These are phyloP conservation scores for Umimayanthus kanabou DNA, from an alignment of 92 coral and sea anemone species.

Conservation along the genomic window DNA sequence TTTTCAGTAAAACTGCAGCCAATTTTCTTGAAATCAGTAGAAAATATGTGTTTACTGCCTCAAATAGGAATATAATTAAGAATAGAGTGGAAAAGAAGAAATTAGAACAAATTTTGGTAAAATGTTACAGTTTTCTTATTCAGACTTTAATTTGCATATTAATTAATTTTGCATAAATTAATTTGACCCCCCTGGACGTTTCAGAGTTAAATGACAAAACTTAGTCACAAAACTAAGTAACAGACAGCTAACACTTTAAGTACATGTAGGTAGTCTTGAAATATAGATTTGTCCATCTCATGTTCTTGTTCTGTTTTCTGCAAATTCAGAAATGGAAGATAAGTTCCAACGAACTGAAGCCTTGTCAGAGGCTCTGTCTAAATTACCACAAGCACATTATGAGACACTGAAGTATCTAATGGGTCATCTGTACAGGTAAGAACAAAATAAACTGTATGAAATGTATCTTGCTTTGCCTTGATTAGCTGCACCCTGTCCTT, in stretches of 20 bases:
- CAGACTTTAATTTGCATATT: too few species aligned
- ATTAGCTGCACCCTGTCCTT: background rate
- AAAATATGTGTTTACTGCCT: too few species aligned
- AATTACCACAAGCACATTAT: conserved; percentile 88
- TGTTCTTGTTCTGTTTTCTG: background rate
- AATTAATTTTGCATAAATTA: too few species aligned
- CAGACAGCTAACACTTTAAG: too few species aligned
- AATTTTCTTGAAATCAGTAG: too few species aligned
- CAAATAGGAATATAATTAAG: too few species aligned
- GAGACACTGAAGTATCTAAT: conserved; percentile 88
- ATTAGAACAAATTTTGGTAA: too few species aligned
- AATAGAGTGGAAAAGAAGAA: too few species aligned
- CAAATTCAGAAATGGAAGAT: conserved; percentile 62
- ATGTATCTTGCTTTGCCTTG: background rate
- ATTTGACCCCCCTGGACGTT: too few species aligned
- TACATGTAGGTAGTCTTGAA: too few species aligned
- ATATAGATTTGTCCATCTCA: background rate
- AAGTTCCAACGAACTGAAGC: conserved; percentile 70
- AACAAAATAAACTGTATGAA: background rate
- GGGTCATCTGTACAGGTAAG: conserved; percentile 89
- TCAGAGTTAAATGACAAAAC: background rate
- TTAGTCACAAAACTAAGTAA: background rate
- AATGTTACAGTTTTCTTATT: too few species aligned
- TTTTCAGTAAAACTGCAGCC: too few species aligned
- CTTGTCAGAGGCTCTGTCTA: conserved; percentile 67